phyloP scores from a whole-genome alignment of 1,140 invertebrate species.

The Calosoma granatense region DNA sequence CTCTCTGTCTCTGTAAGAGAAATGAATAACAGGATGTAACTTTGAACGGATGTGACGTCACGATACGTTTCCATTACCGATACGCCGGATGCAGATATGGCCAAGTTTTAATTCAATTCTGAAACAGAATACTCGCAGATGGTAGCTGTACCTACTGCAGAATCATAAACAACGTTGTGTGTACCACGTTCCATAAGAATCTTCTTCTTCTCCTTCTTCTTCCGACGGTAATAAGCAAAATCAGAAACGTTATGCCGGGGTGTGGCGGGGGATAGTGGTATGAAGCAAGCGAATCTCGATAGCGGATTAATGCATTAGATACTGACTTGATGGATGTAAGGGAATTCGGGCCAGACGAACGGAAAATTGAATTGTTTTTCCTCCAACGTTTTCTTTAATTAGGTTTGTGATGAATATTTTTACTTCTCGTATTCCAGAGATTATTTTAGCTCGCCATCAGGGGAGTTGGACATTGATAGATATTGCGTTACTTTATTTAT shows the following conservation, averaged over 20 bases:
- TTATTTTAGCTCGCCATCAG: too few relatives aligned
- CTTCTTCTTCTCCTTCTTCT: too few relatives aligned
- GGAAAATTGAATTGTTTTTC: background rate
- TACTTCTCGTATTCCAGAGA: too few relatives aligned
- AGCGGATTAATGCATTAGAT: slow-evolving; percentile 1
- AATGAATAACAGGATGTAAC: background rate
- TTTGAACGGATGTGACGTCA: background rate
- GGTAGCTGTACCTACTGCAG: background rate
- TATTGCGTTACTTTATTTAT: too few relatives aligned
- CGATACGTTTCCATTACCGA: slow-evolving; percentile 5
- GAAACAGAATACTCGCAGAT: background rate
- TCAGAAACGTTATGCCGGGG: too few relatives aligned
- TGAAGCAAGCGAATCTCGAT: background rate
- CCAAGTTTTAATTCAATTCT: slow-evolving; percentile 8
- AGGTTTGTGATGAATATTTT: background rate
- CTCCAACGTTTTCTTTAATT: background rate
- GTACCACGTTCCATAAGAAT: background rate
- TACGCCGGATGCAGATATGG: slow-evolving; percentile 1
- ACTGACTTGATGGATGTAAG: background rate
- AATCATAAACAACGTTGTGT: background rate
- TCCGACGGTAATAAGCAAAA: too few relatives aligned
- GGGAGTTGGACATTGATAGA: too few relatives aligned
- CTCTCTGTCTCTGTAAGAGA: too few relatives aligned
- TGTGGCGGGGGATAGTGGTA: background rate
- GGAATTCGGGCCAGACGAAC: too few relatives aligned